Conservation (phyloP, 2,888 invertebrate species). For the Sarcophaga rosellei region DNA sequence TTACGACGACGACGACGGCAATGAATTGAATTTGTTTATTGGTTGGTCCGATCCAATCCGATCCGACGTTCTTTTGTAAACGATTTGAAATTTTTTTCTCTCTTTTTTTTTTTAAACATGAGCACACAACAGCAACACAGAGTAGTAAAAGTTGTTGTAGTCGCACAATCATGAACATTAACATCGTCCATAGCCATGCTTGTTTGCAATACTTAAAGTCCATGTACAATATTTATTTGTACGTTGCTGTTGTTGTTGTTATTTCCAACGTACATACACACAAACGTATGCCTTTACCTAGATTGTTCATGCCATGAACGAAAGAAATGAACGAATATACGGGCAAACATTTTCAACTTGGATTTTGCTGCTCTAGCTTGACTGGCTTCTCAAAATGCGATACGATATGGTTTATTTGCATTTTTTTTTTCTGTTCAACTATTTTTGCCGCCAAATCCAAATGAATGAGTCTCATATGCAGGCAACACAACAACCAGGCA, state of each 20-base stretch:
- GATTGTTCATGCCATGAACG: slow-evolving; percentile 69
- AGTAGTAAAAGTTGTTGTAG: slow-evolving; percentile 38
- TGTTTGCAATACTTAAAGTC: background rate
- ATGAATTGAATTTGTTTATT: slow-evolving; percentile 42
- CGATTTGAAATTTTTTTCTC: background rate
- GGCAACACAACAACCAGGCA: slow-evolving; percentile 25
- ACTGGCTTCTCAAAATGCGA: slow-evolving; percentile 37
- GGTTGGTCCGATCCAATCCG: background rate
- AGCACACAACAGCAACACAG: background rate
- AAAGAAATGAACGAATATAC: no score
- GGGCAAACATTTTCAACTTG: slow-evolving; percentile 57
- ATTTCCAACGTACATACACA: no score
- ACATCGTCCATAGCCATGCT: background rate
- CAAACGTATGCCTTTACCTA: slow-evolving; percentile 30
- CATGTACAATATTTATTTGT: background rate
- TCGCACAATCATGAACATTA: background rate
- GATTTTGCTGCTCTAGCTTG: slow-evolving; percentile 55
- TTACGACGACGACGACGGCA: slow-evolving; percentile 61
- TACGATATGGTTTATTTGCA: slow-evolving; percentile 35
- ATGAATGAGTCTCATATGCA: slow-evolving; percentile 60
- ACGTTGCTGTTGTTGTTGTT: background rate
- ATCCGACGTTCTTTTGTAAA: background rate
- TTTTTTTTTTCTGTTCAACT: slow-evolving; percentile 31
- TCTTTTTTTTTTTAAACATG: no score
- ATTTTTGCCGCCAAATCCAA: slow-evolving; percentile 64